Evolutionary conservation across 2,113 vertebrate genomes (phyloP).

Genomic region (Genyomyrus donnyi): DNA sequence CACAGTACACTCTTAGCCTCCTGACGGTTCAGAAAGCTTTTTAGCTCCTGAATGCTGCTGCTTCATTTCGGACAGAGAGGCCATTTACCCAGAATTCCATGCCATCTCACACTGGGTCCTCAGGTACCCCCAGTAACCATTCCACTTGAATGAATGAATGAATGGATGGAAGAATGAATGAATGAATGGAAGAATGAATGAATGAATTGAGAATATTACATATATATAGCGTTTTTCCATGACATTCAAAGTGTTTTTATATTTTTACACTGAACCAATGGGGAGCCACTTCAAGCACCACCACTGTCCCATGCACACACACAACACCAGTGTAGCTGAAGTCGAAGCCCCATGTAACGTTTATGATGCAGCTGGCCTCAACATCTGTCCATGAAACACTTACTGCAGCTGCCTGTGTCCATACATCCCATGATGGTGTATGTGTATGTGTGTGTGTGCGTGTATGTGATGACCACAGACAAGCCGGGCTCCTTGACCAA

Average conservation of each 20-base stretch:
- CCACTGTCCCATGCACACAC: background rate
- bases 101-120: background rate
- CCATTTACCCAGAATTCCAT: background rate
- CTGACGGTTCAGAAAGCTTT: background rate
- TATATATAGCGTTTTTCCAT: background rate
- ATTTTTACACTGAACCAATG: background rate
- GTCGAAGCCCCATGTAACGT: background rate
- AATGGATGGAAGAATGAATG: background rate
- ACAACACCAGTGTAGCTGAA: background rate
- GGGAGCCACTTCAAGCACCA: background rate
- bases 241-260: background rate
- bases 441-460: background rate
- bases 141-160: background rate
- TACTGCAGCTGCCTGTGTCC: background rate
- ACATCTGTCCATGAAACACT: background rate
- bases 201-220: background rate
- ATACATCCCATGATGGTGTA: background rate
- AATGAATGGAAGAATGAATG: background rate
- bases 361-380: background rate
- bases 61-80: background rate
- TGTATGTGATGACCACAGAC: background rate
- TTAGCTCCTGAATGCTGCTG: background rate
- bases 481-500: background rate
- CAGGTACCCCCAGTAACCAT: background rate
- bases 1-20: background rate